Conservation (phyloP, 2,113 vertebrate species). For the Otocyon megalotis region DNA sequence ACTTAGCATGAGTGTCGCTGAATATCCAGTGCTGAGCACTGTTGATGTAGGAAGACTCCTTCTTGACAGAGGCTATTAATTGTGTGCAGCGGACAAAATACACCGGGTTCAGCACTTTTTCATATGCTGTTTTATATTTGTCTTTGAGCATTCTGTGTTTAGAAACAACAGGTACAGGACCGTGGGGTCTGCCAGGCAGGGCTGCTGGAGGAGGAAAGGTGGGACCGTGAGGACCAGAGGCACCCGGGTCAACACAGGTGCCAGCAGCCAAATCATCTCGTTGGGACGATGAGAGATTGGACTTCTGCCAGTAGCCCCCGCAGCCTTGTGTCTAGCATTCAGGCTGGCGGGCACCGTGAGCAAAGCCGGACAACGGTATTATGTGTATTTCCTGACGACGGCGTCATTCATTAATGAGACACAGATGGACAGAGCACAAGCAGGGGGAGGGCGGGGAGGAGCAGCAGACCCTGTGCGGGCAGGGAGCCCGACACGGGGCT, state of each 20-base stretch:
- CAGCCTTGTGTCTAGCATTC: too few species aligned
- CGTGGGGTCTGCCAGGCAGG: not conserved
- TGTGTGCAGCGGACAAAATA: slow-evolving; percentile 42
- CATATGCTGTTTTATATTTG: not conserved
- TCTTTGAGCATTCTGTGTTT: not conserved
- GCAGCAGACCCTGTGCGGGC: too few species aligned
- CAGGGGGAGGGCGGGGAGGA: too few species aligned
- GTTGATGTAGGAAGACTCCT: not conserved
- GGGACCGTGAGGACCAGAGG: not conserved
- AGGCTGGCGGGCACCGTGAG: not conserved
- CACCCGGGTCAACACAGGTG: not conserved
- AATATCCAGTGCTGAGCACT: not conserved
- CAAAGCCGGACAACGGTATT: not conserved
- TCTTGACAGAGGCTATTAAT: slow-evolving; percentile 61
- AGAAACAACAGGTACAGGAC: slow-evolving; percentile 31
- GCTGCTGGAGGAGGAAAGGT: not conserved
- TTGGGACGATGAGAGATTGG: not conserved
- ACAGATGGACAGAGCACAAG: too few species aligned
- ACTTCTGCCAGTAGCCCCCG: not conserved
- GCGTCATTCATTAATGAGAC: too few species aligned
- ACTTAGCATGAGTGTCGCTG: not conserved
- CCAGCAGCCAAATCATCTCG: not conserved
- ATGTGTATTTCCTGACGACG: not conserved
- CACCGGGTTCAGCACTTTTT: slow-evolving; percentile 69
- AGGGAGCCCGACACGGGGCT: too few species aligned